These are phyloP conservation scores for Pan troglodytes DNA, from an alignment of 2,113 vertebrate species.

Conservation along the genomic window DNA sequence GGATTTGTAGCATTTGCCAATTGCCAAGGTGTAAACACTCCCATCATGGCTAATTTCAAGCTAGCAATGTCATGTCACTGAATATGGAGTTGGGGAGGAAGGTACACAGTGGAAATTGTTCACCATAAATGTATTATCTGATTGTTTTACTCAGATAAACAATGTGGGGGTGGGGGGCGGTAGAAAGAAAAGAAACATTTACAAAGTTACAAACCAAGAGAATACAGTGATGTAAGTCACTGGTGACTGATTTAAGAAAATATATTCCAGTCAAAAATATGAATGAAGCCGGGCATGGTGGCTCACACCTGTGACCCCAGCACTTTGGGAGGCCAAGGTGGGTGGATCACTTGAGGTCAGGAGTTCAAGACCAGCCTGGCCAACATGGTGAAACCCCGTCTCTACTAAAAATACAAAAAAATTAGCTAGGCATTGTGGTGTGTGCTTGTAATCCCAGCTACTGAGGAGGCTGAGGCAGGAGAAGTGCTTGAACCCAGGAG, in stretches of 20 bases:
- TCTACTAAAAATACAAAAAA: no score
- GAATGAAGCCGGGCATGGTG: neutral
- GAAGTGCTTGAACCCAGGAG: no score
- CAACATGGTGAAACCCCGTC: no score
- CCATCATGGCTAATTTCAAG: neutral
- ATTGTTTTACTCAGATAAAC: neutral
- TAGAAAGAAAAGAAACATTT: conserved; percentile 9
- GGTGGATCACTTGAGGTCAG: no score
- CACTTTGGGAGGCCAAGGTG: no score
- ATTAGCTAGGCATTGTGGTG: no score
- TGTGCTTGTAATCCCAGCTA: no score
- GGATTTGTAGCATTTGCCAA: neutral
- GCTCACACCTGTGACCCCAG: no score
- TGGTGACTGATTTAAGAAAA: neutral
- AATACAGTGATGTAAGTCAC: neutral
- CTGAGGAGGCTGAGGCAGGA: no score
- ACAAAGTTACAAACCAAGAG: neutral
- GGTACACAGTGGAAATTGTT: neutral
- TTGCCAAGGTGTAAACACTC: neutral
- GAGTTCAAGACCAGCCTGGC: no score
- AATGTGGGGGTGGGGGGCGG: no score
- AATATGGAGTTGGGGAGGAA: neutral
- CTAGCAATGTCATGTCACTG: neutral
- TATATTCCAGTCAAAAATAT: conserved; percentile 47
- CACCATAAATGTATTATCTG: neutral